phyloP scores from a whole-genome alignment of 2,113 vertebrate genomes.

The Otolemur garnettii region DNA sequence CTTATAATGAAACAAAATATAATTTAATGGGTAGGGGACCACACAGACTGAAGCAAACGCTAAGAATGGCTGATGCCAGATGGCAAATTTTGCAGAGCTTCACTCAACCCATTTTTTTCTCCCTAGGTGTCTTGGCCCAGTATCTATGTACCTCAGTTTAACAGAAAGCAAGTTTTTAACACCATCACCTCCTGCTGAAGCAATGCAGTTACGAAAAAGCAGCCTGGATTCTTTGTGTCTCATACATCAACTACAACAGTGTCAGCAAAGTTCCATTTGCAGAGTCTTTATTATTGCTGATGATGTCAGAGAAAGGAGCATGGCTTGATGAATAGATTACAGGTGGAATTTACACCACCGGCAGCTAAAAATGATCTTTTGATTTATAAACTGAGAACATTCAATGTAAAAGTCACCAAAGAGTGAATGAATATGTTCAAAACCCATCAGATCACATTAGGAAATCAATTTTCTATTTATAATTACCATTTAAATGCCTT shows the following conservation, averaged over 20 bases:
- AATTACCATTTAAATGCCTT: conserved; percentile 58
- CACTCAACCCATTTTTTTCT: conserved; percentile 11
- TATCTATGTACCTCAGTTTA: conserved; percentile 20
- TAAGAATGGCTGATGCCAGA: conserved; percentile 57
- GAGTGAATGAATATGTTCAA: conserved; percentile 43
- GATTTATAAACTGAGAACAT: conserved; percentile 63
- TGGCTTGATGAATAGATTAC: conserved; percentile 61
- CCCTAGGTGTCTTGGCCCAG: conserved; percentile 64
- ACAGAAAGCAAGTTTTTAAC: conserved; percentile 50
- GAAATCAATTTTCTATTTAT: conserved; percentile 52
- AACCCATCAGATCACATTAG: conserved; percentile 39
- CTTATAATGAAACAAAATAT: conserved; percentile 63
- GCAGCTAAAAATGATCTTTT: conserved; percentile 65
- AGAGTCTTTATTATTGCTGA: conserved; percentile 63
- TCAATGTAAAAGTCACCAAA: conserved; percentile 58
- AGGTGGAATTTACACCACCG: conserved; percentile 59
- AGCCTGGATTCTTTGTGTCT: conserved; percentile 27
- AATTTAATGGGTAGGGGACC: conserved; percentile 51
- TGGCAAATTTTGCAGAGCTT: conserved; percentile 46
- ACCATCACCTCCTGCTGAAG: background rate
- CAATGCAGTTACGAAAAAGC: conserved; percentile 4
- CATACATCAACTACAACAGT: conserved; percentile 39
- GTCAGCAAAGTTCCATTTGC: background rate
- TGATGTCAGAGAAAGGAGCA: conserved; percentile 71
- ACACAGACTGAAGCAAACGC: conserved; percentile 3